A percentile compares a stretch with the other conserved stretches of the same genome.
Evolutionary conservation across 2,113 vertebrate species (phyloP).

Genomic region (Paraplagusia blochii): DNA sequence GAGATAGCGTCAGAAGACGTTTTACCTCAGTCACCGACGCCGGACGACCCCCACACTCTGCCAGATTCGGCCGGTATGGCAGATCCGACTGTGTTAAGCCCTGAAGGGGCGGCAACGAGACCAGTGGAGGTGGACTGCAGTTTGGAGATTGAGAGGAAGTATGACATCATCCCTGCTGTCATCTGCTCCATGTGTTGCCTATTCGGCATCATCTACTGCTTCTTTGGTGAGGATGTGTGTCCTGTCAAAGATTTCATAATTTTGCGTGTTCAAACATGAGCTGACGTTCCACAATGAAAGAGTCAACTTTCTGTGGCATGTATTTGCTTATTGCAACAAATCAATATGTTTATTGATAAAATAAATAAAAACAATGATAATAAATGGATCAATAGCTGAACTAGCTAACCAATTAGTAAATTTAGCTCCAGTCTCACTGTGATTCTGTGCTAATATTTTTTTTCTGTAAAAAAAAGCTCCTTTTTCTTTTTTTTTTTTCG

Average conservation of each 20-base stretch:
- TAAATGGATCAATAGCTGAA: too few relatives aligned
- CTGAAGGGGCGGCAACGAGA: slow-evolving; percentile 58
- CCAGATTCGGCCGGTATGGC: slow-evolving; percentile 55
- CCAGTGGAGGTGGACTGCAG: slow-evolving; percentile 69
- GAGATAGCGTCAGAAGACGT: slow-evolving; percentile 47
- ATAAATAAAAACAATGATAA: too few relatives aligned
- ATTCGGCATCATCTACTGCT: slow-evolving; percentile 87
- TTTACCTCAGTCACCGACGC: slow-evolving; percentile 12
- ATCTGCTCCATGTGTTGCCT: slow-evolving; percentile 85
- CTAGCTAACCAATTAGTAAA: too few relatives aligned
- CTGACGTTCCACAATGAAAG: neutral
- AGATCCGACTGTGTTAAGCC: slow-evolving; percentile 70
- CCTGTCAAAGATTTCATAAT: neutral
- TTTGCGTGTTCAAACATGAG: neutral
- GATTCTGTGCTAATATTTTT: too few relatives aligned
- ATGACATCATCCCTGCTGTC: slow-evolving; percentile 80
- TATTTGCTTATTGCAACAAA: too few relatives aligned
- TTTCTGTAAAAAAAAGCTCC: too few relatives aligned
- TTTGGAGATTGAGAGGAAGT: slow-evolving; percentile 76
- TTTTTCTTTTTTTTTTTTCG: too few relatives aligned
- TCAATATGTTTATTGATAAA: too few relatives aligned
- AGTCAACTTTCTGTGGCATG: neutral
- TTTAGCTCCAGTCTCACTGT: too few relatives aligned
- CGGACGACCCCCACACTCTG: slow-evolving; percentile 13
- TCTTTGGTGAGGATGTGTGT: slow-evolving; percentile 80